A percentile compares a stretch with the other conserved stretches of the same genome.
These are phyloP conservation scores for Atractosteus spatula DNA, from an alignment of 2,113 vertebrate genomes.

Conservation along the genomic window DNA sequence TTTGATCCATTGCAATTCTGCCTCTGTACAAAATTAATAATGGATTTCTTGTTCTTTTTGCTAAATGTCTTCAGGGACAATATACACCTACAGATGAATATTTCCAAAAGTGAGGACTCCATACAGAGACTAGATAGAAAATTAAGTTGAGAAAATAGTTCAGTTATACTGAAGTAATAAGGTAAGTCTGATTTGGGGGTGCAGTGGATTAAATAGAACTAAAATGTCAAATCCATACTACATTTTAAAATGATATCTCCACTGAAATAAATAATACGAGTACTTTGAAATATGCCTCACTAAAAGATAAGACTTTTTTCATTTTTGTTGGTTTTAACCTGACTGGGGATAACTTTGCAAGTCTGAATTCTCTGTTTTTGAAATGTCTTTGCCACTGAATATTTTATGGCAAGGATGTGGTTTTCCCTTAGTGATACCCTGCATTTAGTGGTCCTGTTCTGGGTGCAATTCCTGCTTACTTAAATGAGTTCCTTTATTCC, in stretches of 20 bases:
- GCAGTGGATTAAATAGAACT: slow-evolving; percentile 9
- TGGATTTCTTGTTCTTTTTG: too few relatives aligned
- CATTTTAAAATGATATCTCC: slow-evolving; percentile 1
- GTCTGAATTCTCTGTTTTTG: slow-evolving; percentile 20
- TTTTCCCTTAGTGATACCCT: neutral
- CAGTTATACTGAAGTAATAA: too few relatives aligned
- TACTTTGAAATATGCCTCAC: slow-evolving; percentile 31
- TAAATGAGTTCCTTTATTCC: too few relatives aligned
- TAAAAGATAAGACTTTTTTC: slow-evolving; percentile 17
- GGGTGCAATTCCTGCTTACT: slow-evolving; percentile 24
- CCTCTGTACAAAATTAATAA: too few relatives aligned
- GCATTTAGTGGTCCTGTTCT: slow-evolving; percentile 16
- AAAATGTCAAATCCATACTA: neutral
- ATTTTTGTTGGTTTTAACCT: slow-evolving; percentile 16
- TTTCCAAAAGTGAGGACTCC: too few relatives aligned
- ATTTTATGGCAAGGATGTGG: slow-evolving; percentile 31
- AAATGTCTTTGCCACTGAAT: slow-evolving; percentile 19
- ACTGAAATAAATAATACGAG: slow-evolving; percentile 16
- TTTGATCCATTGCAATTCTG: too few relatives aligned
- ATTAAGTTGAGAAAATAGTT: too few relatives aligned
- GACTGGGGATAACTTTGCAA: neutral
- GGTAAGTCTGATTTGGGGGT: too few relatives aligned
- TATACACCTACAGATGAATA: too few relatives aligned
- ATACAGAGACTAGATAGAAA: too few relatives aligned
- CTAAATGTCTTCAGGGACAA: too few relatives aligned